Conservation (phyloP, 1,140 invertebrate genomes). For the Drosophila subobscura region DNA sequence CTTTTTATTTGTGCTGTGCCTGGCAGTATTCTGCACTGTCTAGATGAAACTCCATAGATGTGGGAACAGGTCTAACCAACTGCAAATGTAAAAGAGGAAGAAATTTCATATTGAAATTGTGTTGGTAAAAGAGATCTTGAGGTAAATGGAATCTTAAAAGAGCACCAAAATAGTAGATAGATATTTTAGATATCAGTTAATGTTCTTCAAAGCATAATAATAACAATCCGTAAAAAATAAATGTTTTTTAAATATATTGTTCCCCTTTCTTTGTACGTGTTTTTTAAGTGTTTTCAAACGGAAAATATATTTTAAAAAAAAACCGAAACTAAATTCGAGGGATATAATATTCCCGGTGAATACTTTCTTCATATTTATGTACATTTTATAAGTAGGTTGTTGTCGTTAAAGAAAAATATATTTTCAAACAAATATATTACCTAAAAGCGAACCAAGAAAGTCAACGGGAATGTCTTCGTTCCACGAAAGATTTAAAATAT, state of each 20-base stretch:
- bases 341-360: not conserved
- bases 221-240: too few species aligned
- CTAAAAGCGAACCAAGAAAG: slow-evolving; percentile 23
- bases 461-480: slow-evolving; percentile 14
- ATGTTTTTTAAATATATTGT: too few species aligned
- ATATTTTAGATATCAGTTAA: too few species aligned
- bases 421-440: slow-evolving; percentile 18
- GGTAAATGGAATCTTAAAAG: too few species aligned
- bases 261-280: too few species aligned
- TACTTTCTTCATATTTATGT: slow-evolving; percentile 12
- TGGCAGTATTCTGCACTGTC: slow-evolving; percentile 98
- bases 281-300: too few species aligned
- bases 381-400: slow-evolving; percentile 9
- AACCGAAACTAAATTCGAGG: not conserved
- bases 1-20: slow-evolving; percentile 96
- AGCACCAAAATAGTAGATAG: too few species aligned
- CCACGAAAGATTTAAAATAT: slow-evolving; percentile 63
- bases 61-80: slow-evolving; percentile 86
- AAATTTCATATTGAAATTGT: not conserved
- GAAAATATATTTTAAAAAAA: slow-evolving; percentile 5
- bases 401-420: slow-evolving; percentile 4
- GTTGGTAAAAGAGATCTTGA: not conserved
- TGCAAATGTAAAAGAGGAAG: slow-evolving; percentile 40
- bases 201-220: too few species aligned
- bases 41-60: slow-evolving; percentile 99